Percentiles rank a stretch among this genome's conserved stretches.
These are phyloP conservation scores for Oegoconia quadripuncta DNA, from an alignment of 2,888 invertebrate species.

Conservation along the genomic window DNA sequence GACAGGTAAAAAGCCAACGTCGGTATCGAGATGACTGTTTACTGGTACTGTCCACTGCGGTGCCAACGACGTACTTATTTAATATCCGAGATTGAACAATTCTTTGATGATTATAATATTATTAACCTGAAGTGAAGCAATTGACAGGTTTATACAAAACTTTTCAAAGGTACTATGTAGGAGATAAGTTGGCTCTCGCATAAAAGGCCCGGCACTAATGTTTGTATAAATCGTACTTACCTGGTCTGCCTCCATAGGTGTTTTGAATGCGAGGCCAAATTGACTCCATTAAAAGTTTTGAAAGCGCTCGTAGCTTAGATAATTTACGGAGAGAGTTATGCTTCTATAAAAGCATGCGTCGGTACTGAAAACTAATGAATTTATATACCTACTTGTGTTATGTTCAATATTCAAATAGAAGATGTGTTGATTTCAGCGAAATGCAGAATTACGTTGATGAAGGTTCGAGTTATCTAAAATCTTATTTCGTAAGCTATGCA, in stretches of 20 bases:
- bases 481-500: no score
- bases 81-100: no score
- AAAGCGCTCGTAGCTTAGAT: slow-evolving; percentile 74
- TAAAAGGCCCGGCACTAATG: slow-evolving; percentile 49
- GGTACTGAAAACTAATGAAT: slow-evolving; percentile 64
- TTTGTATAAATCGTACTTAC: slow-evolving; percentile 65
- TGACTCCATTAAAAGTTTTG: slow-evolving; percentile 78
- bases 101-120: no score
- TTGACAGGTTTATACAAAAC: no score
- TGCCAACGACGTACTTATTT: no score
- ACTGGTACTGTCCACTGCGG: no score
- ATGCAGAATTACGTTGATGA: no score
- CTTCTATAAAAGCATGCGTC: slow-evolving; percentile 63
- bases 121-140: no score
- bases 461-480: no score
- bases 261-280: slow-evolving; percentile 74
- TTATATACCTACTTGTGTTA: slow-evolving; percentile 40
- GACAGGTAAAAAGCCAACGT: no score
- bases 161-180: slow-evolving; percentile 31
- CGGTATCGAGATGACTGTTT: no score
- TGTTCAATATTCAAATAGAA: background rate
- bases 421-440: background rate
- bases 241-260: slow-evolving; percentile 50
- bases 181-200: slow-evolving; percentile 35
- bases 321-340: slow-evolving; percentile 72